Base-by-base conservation (phyloP, 2,797 vertebrate species). In the Manis crassicaudata region DNA sequence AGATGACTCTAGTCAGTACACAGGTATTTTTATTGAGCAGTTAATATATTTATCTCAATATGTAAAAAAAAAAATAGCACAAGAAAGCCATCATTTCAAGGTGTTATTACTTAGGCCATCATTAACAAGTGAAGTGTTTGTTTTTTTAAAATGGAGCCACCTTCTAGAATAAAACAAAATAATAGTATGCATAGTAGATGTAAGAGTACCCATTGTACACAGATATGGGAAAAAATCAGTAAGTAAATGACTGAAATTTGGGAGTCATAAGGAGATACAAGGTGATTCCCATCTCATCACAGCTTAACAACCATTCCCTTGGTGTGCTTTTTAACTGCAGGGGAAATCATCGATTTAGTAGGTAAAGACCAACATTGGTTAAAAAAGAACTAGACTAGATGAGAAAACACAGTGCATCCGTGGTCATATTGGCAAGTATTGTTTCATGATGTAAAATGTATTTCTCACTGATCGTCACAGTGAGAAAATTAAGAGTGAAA, bases 61-160 rank as follows among this genome's bases (percentile, higher is more conserved):
- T 35, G 18, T 58, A 88, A 88, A 37, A 27, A 54, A 54, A 91
- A 85, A 85, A 73, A 23, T 16, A 52, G 40, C 29, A 40, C 43
- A 92, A 35, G n/a, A 82, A 94, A 88, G 43, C 25, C 29, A n/a
- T 52, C 8, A 70, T 90, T 90, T 97, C 80, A 92, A 95, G 62
- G 29, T 92, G 2, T 18, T 35, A 86, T 87, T 65, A 75, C 54
- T 67, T 83, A 68, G 16, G 18, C 13, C 32, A 27, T 67, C 23
- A 3, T 94, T 90, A 94, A 75, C 63, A 87, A 40, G 50, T 2
- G 35, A 94, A 73, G 25, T 75, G 46, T 70, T 85, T 67, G 14
- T 43, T 17, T 32, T 70, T 75, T 54, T 80, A 23, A 50, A 43
- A 40, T 18, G n/a, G 35, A 90, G 50, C 72, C 67, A 81, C 54